Percentiles rank a stretch among this genome's conserved stretches.
These are phyloP conservation scores for Osedax frankpressi DNA, from an alignment of 2,888 invertebrate species.

Conservation along the genomic window DNA sequence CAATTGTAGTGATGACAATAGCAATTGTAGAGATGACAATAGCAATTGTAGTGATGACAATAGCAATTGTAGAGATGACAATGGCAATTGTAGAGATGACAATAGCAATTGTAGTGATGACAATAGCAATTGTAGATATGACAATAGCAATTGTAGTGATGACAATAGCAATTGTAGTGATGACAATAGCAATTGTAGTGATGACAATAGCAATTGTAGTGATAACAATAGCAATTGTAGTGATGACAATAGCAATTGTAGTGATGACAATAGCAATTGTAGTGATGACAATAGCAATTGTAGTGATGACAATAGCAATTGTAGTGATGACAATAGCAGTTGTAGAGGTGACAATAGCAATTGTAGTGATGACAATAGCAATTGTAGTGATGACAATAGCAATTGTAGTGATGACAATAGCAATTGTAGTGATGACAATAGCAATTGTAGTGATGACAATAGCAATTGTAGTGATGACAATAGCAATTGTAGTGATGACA, in stretches of 20 bases:
- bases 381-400: neutral
- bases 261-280: neutral
- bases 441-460: neutral
- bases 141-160: neutral
- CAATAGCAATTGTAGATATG: no score
- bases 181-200: neutral
- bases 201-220: neutral
- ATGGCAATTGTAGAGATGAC: neutral
- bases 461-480: neutral
- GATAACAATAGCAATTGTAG: neutral
- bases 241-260: neutral
- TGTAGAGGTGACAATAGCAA: neutral
- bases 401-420: no score
- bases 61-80: neutral
- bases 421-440: neutral
- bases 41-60: neutral
- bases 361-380: neutral
- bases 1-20: neutral
- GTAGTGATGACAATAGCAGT: neutral
- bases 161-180: neutral
- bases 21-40: neutral
- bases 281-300: neutral
- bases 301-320: neutral
- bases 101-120: neutral
- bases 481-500: neutral